Conservation (phyloP, 2,888 invertebrate genomes). For the Cryptocephalus primarius region DNA sequence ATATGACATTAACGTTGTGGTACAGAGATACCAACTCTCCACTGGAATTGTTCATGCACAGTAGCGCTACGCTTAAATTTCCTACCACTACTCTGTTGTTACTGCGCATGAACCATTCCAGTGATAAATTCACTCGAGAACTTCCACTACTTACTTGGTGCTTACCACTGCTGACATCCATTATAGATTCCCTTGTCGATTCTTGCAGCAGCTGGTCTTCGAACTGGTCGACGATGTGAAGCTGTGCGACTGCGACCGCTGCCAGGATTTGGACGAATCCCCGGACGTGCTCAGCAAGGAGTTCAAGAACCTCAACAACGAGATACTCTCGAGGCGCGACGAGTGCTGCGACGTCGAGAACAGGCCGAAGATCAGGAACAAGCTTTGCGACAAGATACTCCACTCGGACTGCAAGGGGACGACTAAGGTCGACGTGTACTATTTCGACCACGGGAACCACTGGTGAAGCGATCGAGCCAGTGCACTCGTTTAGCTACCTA, state of each 20-base stretch:
- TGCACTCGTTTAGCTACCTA: neutral
- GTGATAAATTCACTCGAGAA: too few species aligned
- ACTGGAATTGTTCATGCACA: too few species aligned
- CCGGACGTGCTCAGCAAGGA: neutral
- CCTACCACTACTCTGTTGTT: too few species aligned
- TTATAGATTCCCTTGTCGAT: too few species aligned
- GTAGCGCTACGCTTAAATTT: too few species aligned
- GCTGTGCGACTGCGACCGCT: conserved; percentile 10
- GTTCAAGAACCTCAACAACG: neutral
- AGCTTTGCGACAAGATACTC: conserved; percentile 1
- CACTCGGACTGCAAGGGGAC: conserved; percentile 15
- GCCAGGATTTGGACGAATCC: neutral
- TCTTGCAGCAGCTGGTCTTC: conserved; percentile 30
- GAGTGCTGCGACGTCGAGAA: neutral
- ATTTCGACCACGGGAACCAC: conserved; percentile 57
- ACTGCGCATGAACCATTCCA: too few species aligned
- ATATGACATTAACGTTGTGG: too few species aligned
- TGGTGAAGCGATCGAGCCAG: conserved; percentile 32
- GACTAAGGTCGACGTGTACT: conserved; percentile 50
- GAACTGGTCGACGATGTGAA: conserved; percentile 29
- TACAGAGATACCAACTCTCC: too few species aligned
- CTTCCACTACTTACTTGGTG: too few species aligned
- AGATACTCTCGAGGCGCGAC: neutral
- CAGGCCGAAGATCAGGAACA: neutral
- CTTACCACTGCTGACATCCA: too few species aligned